Percentiles rank a stretch among this genome's conserved stretches.
Evolutionary conservation across 2,113 vertebrate species (phyloP).

Genomic region (Plestiodon gilberti): DNA sequence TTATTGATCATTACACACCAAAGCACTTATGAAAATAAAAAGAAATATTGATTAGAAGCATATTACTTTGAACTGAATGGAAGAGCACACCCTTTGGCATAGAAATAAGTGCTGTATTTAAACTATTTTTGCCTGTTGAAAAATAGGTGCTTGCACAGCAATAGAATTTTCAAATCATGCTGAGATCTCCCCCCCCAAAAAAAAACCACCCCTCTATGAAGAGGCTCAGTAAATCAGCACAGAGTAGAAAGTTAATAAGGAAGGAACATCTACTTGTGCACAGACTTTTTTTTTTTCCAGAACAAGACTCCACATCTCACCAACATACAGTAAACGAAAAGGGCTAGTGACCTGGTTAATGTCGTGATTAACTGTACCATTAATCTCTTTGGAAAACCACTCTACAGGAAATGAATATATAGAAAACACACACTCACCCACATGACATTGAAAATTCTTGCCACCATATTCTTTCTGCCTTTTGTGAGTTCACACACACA

Average conservation of each 20-base stretch:
- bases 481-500: background rate
- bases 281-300: background rate
- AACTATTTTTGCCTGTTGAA: background rate
- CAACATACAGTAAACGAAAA: background rate
- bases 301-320: background rate
- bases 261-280: background rate
- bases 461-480: background rate
- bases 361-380: background rate
- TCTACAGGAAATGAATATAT: background rate
- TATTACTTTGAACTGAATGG: background rate
- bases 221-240: background rate
- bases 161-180: background rate
- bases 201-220: background rate
- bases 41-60: background rate
- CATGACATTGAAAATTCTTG: background rate
- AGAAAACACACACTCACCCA: background rate
- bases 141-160: background rate
- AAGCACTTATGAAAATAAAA: background rate
- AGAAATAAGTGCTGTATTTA: background rate
- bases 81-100: conserved; percentile 1
- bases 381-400: background rate
- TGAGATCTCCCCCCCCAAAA: too few species aligned
- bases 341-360: background rate
- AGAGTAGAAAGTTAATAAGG: background rate
- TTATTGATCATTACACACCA: background rate